Evolutionary conservation across 2,113 vertebrate genomes (phyloP).

Genomic region (Amphiprion percula): DNA sequence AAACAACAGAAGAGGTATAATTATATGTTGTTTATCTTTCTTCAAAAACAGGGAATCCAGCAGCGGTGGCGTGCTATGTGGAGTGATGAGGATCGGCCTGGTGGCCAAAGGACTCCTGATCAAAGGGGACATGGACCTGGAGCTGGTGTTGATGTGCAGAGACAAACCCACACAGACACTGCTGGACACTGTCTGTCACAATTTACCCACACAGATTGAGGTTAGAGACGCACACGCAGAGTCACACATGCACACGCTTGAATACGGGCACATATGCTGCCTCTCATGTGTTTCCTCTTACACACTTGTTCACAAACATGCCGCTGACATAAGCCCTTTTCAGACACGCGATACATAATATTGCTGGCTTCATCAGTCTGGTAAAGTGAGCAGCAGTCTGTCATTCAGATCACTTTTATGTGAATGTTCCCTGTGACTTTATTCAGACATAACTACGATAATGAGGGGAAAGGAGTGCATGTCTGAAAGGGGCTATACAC

Average conservation of each 20-base stretch:
- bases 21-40: neutral
- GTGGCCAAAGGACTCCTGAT: conserved; percentile 98
- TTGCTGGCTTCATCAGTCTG: too few species aligned
- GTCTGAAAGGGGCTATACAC: too few species aligned
- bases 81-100: conserved; percentile 97
- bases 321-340: neutral
- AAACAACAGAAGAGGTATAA: neutral
- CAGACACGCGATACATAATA: too few species aligned
- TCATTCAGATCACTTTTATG: too few species aligned
- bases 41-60: conserved; percentile 87
- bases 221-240: conserved; percentile 53
- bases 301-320: neutral
- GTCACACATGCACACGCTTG: conserved; percentile 3
- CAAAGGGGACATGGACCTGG: conserved; percentile 98
- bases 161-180: conserved; percentile 96
- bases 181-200: conserved; percentile 92
- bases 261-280: neutral
- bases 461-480: too few species aligned
- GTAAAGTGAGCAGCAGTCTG: too few species aligned
- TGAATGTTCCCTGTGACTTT: too few species aligned
- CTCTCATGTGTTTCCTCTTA: conserved; percentile 22
- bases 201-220: conserved; percentile 94
- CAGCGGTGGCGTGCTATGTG: conserved; percentile 91
- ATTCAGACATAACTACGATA: too few species aligned
- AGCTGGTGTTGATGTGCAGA: conserved; percentile 98